A percentile compares a stretch with the other conserved stretches of the same genome.
phyloP scores from a whole-genome alignment of 2,113 vertebrate species.

The Dryoscopus gambensis region DNA sequence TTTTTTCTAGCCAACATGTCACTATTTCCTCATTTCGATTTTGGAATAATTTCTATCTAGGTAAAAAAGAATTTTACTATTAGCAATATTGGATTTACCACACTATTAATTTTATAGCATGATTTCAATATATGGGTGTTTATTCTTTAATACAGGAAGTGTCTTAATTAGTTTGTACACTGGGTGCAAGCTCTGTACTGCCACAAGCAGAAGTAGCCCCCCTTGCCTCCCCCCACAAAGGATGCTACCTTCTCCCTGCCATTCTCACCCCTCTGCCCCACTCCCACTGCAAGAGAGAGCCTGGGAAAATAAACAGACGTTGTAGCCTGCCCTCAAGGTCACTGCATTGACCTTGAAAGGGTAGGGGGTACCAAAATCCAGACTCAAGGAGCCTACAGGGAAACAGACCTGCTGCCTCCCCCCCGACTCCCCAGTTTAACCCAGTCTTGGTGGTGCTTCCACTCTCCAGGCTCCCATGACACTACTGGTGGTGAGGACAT shows the following conservation, averaged over 20 bases:
- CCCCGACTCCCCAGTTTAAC: neutral
- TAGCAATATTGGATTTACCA: neutral
- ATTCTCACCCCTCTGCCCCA: neutral
- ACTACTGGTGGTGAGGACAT: neutral
- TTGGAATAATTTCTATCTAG: neutral
- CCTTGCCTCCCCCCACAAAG: neutral
- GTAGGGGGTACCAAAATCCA: conserved; percentile 2
- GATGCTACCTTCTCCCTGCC: neutral
- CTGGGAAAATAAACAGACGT: conserved; percentile 59
- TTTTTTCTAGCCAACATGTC: neutral
- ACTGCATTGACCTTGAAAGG: conserved; percentile 46
- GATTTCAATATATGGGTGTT: neutral
- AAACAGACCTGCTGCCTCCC: neutral
- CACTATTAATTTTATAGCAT: neutral
- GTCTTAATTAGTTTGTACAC: neutral
- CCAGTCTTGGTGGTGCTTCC: neutral
- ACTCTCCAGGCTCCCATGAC: fast-evolving
- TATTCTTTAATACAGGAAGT: neutral
- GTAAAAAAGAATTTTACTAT: neutral
- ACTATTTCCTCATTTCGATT: neutral
- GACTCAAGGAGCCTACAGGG: neutral
- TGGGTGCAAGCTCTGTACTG: neutral
- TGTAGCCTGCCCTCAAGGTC: conserved; percentile 29
- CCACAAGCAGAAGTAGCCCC: neutral
- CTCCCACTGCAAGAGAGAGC: conserved; percentile 1